Evolutionary conservation across 2,888 invertebrate genomes (phyloP), one percentile per base, ranked within the genome.

Genomic region (Elegia similella): DNA sequence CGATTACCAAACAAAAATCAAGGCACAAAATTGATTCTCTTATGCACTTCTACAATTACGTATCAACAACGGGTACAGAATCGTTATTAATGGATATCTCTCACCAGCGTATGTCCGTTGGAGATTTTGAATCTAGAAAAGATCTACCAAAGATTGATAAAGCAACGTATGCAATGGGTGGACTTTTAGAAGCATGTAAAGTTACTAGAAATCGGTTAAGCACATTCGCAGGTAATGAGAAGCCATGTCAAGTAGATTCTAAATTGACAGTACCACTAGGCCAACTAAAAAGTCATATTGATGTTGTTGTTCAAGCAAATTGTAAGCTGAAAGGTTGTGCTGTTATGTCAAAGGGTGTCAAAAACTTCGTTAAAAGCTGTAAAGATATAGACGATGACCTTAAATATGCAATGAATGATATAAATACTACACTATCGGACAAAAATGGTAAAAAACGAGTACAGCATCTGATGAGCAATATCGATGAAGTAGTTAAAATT

Each of bases 401-500:
- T 50, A 50, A 34, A 38, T 16, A 7, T 38, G 13, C 16, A 12
- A 34, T 10, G 1, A 34, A 17, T 17, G 34, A 34, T 12, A 34
- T 50, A 1, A 10, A 50, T 15, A 10, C 34, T 6, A 34, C 2
- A 12, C 50, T 34, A 50, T 12, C 34, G 1, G 34, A 34, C 17
- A 16, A 50, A 34, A 17, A 6, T 50, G 38, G 50, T 17, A 34
- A 50, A n/a, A 50, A 50, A 50, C 15, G 7, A 32, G 8, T 50
- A 34, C 5, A 12, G 16, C 10, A 34, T 34, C 16, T 50, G n/a
- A 15, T 50, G 7, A 38, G 16, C 12, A 34, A 50, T n/a, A 50
- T 50, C 10, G 50, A 34, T 12, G 34, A 50, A 16, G 50, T 50
- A 1, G 16, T 17, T 12, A 10, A 50, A 34, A 17, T 17, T 0